Base-by-base conservation (phyloP, 2,888 invertebrate genomes). In the Anthophora plumipes region DNA sequence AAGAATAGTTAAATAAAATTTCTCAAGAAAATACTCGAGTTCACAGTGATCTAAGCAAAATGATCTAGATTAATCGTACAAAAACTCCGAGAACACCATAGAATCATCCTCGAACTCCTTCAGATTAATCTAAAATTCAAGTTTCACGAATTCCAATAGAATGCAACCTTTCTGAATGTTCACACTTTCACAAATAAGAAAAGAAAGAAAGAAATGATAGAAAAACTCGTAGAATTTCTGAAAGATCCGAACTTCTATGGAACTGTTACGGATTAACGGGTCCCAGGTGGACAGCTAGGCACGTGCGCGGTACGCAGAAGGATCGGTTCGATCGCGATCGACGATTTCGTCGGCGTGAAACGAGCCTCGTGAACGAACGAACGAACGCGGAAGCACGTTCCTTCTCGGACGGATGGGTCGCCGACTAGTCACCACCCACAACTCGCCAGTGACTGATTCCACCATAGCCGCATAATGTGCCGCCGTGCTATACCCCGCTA, bases 381-480 rank as follows among this genome's bases (percentile, higher is more conserved):
- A 70, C 63, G 72, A 57, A 82, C 84, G 71, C 79, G 85, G 80
- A 82, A 81, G 80, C 82, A 82, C 86, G 80, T 79, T 80, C 48
- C 73, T 57, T 64, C 68, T 63, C 84, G 76, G 70, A 82, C 71
- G 80, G 80, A 85, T 74, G 84, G 84, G 79, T 80, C 88, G 84
- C 75, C 84, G 83, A 92, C 92, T 91, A 90, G 90, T 91, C 92
- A 90, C 92, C 92, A 91, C 91, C 92, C 92, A 92, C 92, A 92
- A 92, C 92, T 92, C 91, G 91, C 91, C 90, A 91, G 91, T 92
- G 92, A 93, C 93, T 93, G 93, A 92, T 93, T 92, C 91, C 90
- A 90, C 91, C 91, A 91, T 90, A 91, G 91, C 90, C 87, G 89
- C 90, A 90, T 91, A 91, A 91, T 92, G 90, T 91, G 88, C 91